These are phyloP conservation scores for Polyergus mexicanus DNA, from an alignment of 1,140 invertebrate species.

Conservation along the genomic window DNA sequence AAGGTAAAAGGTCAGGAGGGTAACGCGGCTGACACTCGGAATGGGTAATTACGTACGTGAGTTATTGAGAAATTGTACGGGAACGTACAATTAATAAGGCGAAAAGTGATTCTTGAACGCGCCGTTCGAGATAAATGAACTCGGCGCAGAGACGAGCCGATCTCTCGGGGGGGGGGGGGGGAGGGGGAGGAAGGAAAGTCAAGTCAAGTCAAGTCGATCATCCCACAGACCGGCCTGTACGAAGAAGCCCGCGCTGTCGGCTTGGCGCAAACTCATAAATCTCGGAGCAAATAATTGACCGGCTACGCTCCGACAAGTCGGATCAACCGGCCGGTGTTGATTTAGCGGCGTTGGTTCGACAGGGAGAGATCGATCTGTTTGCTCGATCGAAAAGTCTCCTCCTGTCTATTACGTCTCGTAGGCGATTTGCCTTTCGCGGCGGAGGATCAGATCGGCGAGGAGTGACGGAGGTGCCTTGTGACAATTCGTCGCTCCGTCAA, in stretches of 20 bases:
- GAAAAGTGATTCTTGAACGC: slow-evolving; percentile 82
- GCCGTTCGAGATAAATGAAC: slow-evolving; percentile 76
- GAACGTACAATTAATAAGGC: slow-evolving; percentile 82
- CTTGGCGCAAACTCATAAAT: slow-evolving; percentile 84
- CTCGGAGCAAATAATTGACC: slow-evolving; percentile 85
- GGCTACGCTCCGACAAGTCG: slow-evolving; percentile 75
- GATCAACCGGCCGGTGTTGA: slow-evolving; percentile 81
- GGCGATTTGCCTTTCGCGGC: slow-evolving; percentile 33
- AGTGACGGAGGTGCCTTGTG: not conserved
- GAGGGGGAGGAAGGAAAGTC: slow-evolving; percentile 52
- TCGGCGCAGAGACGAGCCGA: slow-evolving; percentile 65
- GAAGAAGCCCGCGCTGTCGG: slow-evolving; percentile 73
- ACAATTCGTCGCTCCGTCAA: not conserved
- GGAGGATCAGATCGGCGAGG: slow-evolving; percentile 17
- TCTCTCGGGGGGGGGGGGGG: slow-evolving; percentile 30
- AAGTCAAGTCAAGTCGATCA: slow-evolving; percentile 60
- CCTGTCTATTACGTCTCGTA: slow-evolving; percentile 30
- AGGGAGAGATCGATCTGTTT: slow-evolving; percentile 63
- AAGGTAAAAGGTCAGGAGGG: slow-evolving; percentile 44
- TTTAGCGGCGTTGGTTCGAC: slow-evolving; percentile 81
- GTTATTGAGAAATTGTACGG: slow-evolving; percentile 83
- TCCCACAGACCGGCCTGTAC: slow-evolving; percentile 12
- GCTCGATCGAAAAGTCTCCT: slow-evolving; percentile 56
- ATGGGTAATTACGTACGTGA: slow-evolving; percentile 78
- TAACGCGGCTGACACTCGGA: slow-evolving; percentile 57